Percentiles rank a stretch among this genome's conserved stretches.
phyloP scores from a whole-genome alignment of 2,888 invertebrate species.

The Polia nebulosa region DNA sequence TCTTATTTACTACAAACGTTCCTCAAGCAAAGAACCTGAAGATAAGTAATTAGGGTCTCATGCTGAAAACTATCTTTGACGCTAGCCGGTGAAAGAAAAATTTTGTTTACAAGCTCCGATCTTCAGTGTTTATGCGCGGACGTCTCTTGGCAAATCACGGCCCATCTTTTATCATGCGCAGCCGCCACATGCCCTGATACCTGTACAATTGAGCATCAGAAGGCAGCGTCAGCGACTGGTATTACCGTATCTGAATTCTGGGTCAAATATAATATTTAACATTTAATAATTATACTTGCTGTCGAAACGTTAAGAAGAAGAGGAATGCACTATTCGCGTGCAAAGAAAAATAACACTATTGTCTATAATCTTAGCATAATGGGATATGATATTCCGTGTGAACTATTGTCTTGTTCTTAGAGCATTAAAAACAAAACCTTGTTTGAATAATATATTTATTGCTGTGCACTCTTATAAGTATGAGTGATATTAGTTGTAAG shows the following conservation, averaged over 20 bases:
- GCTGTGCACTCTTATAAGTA: background rate
- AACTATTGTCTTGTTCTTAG: background rate
- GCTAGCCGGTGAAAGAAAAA: no score
- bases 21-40: no score
- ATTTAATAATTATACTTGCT: no score
- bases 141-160: background rate
- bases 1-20: no score
- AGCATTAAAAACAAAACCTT: conserved; percentile 12
- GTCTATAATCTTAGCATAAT: background rate
- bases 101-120: no score
- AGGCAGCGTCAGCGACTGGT: background rate
- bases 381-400: background rate
- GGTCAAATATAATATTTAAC: no score
- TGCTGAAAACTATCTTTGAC: no score
- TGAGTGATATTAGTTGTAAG: background rate
- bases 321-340: background rate
- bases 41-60: no score
- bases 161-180: background rate
- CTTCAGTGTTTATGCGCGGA: background rate
- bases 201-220: background rate
- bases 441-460: background rate
- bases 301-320: no score
- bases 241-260: background rate
- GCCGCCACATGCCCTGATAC: background rate
- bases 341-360: background rate